A percentile compares a stretch with the other conserved stretches of the same genome.
Conservation (phyloP, 2,113 vertebrate genomes). For the Merops nubicus region DNA sequence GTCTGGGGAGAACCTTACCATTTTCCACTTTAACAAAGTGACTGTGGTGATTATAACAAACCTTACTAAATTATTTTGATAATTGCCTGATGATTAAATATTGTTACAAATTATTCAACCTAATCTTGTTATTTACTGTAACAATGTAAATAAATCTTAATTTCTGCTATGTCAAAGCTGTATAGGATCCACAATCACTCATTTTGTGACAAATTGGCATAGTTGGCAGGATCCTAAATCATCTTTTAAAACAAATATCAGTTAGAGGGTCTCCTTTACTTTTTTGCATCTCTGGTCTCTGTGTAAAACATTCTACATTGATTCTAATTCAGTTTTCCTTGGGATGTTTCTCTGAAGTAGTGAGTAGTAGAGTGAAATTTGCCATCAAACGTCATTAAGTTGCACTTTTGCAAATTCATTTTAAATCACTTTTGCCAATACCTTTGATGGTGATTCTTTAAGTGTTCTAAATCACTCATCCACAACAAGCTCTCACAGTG, state of each 20-base stretch:
- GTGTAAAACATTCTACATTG: neutral
- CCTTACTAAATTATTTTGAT: neutral
- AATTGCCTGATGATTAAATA: neutral
- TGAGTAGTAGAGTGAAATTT: neutral
- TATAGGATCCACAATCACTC: neutral
- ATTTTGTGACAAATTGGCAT: neutral
- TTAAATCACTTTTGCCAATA: neutral
- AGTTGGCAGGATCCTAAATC: neutral
- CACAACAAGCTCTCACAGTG: neutral
- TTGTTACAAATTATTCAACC: neutral
- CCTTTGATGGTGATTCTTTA: neutral
- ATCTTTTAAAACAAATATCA: neutral
- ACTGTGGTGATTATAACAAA: neutral
- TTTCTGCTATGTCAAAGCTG: neutral
- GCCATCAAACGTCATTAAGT: neutral
- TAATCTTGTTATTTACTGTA: neutral
- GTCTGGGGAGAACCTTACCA: too few species aligned
- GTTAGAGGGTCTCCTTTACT: neutral
- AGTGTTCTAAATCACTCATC: neutral
- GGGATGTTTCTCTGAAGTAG: neutral
- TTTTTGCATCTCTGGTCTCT: neutral
- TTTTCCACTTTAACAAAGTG: neutral
- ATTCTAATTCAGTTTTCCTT: neutral
- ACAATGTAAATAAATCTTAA: neutral
- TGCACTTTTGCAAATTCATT: neutral